Evolutionary conservation across 1,140 invertebrate genomes (phyloP).

Genomic region (Eulimnadia texana): DNA sequence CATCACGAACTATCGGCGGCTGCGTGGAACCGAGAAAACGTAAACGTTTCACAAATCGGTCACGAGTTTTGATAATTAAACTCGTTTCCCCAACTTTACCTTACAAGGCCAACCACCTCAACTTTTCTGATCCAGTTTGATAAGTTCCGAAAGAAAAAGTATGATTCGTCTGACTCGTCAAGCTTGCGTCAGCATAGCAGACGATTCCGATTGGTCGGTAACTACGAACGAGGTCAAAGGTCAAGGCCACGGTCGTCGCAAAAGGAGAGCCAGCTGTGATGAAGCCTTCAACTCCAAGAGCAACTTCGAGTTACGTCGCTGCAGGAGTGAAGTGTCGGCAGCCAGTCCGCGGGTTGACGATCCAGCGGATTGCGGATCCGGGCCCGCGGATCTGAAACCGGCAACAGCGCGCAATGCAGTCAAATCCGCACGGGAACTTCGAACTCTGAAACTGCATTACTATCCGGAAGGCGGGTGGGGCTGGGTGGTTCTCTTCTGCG

Average conservation of each 20-base stretch:
- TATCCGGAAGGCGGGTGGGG: constrained; percentile 70
- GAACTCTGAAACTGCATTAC: constrained; percentile 40
- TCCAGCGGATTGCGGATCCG: too few relatives aligned
- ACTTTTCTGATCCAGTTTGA: too few relatives aligned
- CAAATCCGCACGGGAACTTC: constrained; percentile 20
- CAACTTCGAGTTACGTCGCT: not conserved
- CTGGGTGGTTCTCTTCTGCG: constrained; percentile 52
- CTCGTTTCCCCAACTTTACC: too few relatives aligned
- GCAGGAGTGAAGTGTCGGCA: not conserved
- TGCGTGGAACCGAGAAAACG: too few relatives aligned
- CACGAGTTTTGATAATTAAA: too few relatives aligned
- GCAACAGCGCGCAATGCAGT: not conserved
- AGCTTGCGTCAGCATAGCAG: not conserved
- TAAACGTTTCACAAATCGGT: too few relatives aligned
- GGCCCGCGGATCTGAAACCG: not conserved
- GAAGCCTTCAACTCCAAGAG: not conserved
- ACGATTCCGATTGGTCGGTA: not conserved
- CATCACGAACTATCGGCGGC: too few relatives aligned
- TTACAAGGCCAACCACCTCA: too few relatives aligned
- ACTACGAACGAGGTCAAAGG: not conserved
- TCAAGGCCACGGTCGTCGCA: too few relatives aligned
- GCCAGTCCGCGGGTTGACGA: too few relatives aligned
- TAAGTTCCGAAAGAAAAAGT: too few relatives aligned
- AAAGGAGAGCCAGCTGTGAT: not conserved
- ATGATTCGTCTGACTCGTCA: not conserved